Evolutionary conservation across 2,113 vertebrate genomes (phyloP).

Genomic region (Otus sunia): DNA sequence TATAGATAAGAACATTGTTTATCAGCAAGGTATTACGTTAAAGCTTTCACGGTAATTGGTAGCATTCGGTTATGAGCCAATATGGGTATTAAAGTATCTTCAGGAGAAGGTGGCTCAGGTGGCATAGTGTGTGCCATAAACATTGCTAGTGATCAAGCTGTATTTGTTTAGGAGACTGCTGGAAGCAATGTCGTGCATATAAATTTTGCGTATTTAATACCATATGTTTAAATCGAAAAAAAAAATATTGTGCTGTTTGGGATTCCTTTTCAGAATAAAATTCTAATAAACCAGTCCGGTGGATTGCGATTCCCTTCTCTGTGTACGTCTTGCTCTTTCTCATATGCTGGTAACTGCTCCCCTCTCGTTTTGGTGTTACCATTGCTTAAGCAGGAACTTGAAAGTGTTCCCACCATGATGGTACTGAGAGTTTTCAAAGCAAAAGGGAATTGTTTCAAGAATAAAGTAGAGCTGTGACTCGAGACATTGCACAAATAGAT

Average conservation of each 20-base stretch:
- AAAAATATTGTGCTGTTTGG: background rate
- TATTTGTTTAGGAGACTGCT: background rate
- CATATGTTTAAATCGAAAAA: background rate
- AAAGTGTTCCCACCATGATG: background rate
- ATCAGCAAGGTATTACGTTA: background rate
- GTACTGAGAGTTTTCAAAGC: background rate
- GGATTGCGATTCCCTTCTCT: background rate
- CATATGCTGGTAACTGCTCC: background rate
- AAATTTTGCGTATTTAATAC: background rate
- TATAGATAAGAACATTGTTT: background rate
- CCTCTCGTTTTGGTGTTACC: background rate
- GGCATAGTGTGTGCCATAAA: constrained; percentile 2
- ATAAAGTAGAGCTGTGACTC: constrained; percentile 19
- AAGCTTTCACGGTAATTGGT: background rate
- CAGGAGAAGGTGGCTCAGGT: constrained; percentile 19
- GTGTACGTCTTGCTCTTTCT: constrained; percentile 5
- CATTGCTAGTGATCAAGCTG: background rate
- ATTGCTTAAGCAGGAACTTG: background rate
- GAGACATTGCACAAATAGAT: constrained; percentile 47
- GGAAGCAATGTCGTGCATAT: constrained; percentile 15
- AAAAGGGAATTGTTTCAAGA: constrained; percentile 48
- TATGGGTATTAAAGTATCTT: constrained; percentile 12
- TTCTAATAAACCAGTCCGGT: constrained; percentile 22
- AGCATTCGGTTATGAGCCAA: background rate
- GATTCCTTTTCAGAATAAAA: constrained; percentile 48